These are phyloP conservation scores for Pomatostomus ruficeps DNA, from an alignment of 2,113 vertebrate species.

Conservation along the genomic window DNA sequence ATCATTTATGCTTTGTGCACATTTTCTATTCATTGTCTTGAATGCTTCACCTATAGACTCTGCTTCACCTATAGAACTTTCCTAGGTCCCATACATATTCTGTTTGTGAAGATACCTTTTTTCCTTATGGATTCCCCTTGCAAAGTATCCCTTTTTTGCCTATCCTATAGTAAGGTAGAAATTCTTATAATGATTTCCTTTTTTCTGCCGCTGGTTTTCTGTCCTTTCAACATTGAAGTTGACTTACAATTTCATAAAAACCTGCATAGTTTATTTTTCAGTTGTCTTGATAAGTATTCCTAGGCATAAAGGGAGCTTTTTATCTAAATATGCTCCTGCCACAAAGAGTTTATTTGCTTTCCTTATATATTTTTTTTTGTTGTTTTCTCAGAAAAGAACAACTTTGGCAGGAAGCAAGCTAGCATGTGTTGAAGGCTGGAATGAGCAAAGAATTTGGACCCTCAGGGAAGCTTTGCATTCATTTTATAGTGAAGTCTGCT, in stretches of 20 bases:
- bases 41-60: background rate
- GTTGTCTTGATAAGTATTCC: background rate
- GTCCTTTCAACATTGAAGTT: background rate
- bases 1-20: background rate
- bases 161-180: background rate
- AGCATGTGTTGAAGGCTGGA: background rate
- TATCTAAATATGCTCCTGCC: background rate
- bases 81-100: background rate
- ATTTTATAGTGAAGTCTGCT: background rate
- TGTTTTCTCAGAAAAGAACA: background rate
- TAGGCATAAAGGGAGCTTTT: background rate
- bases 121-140: background rate
- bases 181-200: background rate
- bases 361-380: background rate
- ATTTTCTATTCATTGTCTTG: background rate
- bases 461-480: constrained; percentile 4
- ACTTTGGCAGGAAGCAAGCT: background rate
- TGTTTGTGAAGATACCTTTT: background rate
- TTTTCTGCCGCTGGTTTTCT: background rate
- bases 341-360: background rate
- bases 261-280: background rate
- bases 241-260: background rate
- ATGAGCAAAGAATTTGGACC: background rate
- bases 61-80: background rate
- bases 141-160: background rate